Conservation (phyloP, 2,888 invertebrate species). For the Caenorhabditis macrosperma region DNA sequence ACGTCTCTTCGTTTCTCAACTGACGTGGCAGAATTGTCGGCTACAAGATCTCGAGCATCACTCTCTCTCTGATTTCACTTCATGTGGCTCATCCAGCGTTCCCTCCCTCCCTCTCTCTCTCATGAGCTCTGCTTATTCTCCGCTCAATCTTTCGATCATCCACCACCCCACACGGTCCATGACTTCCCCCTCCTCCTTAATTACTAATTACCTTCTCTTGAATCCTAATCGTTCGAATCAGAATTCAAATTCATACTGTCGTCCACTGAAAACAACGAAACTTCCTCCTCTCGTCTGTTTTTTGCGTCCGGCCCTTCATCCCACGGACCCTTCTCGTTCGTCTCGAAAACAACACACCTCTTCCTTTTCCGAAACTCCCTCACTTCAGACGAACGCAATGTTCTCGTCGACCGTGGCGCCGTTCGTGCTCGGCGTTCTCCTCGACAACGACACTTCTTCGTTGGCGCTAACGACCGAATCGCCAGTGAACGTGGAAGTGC, state of each 20-base stretch:
- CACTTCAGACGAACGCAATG: conserved; percentile 26
- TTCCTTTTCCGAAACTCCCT: conserved; percentile 14
- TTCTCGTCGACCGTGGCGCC: conserved; percentile 44
- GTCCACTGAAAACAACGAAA: background rate
- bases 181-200: conserved; percentile 15
- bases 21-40: background rate
- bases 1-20: background rate
- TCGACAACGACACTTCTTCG: conserved; percentile 26
- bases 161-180: too few species aligned
- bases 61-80: background rate
- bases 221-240: conserved; percentile 13
- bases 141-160: too few species aligned
- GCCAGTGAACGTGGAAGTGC: conserved; percentile 23
- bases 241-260: conserved; percentile 22
- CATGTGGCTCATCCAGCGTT: too few species aligned
- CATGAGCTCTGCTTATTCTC: too few species aligned
- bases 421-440: conserved; percentile 12
- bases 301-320: background rate
- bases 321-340: background rate
- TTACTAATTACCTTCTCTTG: conserved; percentile 8
- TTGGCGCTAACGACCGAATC: conserved; percentile 17
- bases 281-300: background rate
- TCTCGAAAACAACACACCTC: background rate
- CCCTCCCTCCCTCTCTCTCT: too few species aligned
- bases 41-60: background rate